Base-by-base conservation (phyloP, 1,140 invertebrate species). In the Zeugodacus cucurbitae region DNA sequence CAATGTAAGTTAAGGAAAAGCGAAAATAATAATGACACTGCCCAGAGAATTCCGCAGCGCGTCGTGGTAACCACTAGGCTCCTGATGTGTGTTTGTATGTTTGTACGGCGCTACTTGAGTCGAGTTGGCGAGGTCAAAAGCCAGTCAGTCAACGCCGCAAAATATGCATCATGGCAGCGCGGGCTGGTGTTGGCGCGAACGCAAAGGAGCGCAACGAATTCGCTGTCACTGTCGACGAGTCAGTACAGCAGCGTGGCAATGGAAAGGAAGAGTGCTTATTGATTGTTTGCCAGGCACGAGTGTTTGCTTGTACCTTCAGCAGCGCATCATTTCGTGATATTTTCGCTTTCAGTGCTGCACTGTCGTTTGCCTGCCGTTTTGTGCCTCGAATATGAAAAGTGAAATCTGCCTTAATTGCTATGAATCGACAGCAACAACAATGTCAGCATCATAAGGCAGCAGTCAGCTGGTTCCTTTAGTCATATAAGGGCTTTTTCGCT, bases 341-440 rank as follows among this genome's bases (percentile, higher is more conserved):
- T 82, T 82, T 82, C 74, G 41, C 44, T 82, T 82, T 82, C 74
- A 82, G 22, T n/a, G 11, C 44, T n/a, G 11, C 44, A 7, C 37
- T 74, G 70, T 6, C 70, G 20, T 26, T 34, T 44, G 37, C 34
- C 70, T 74, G 22, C 37, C 41, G 17, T 22, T 17, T 44, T 26
- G 34, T 14, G n/a, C 34, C 2, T 44, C 11, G 70, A 34, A 82
- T 48, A 82, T 44, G 74, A 48, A 82, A 82, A 82, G 74, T 82
- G 74, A 82, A 82, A 82, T 82, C 74, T 82, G 20, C 74, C 74
- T 82, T 82, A 82, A 82, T 82, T 82, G 74, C 74, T 48, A 48
- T 54, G 74, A 82, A 48, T 82, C 74, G 41, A 82, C 41, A 48
- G n/a, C 37, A 44, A 37, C 11, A 11, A 11, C 74, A 6, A 32